Conservation (phyloP, 2,888 invertebrate species). For the Vanessa cardui region DNA sequence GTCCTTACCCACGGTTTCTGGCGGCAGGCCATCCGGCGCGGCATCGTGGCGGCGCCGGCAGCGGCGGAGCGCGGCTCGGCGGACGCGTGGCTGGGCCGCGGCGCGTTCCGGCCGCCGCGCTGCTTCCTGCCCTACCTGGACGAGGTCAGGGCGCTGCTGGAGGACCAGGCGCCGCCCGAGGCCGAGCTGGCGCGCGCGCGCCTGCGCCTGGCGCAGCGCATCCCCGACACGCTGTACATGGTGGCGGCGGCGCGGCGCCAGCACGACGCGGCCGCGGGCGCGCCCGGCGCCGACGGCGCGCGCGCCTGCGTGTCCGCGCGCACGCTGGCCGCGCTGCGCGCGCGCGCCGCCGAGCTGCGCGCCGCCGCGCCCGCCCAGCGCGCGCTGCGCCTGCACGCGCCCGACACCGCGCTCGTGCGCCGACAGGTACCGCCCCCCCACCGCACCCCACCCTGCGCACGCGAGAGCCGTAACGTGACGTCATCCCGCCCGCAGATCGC, state of each 20-base stretch:
- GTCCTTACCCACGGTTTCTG: too few species aligned
- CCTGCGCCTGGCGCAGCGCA: conserved; percentile 87
- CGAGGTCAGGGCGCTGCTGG: conserved; percentile 93
- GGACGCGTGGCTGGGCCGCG: conserved; percentile 92
- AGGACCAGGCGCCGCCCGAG: conserved; percentile 92
- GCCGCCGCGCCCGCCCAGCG: conserved; percentile 90
- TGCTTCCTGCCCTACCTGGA: conserved; percentile 97
- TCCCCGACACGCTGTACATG: conserved; percentile 98
- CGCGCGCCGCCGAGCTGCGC: conserved; percentile 92
- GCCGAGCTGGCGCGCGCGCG: conserved; percentile 83
- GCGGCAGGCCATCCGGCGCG: conserved; percentile 61
- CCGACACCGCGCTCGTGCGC: conserved; percentile 89
- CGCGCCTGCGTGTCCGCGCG: conserved; percentile 85
- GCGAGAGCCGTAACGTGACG: too few species aligned
- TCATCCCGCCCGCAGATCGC: conserved; percentile 87
- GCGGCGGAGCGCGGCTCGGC: conserved; percentile 81
- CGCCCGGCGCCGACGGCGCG: conserved; percentile 35
- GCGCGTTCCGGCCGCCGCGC: conserved; percentile 91
- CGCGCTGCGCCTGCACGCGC: conserved; percentile 88
- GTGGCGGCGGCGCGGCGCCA: conserved; percentile 55
- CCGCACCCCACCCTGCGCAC: too few species aligned
- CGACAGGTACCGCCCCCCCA: conserved; percentile 85
- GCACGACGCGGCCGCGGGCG: conserved; percentile 39
- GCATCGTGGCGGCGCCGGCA: conserved; percentile 51
- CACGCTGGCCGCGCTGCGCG: conserved; percentile 90